phyloP scores from a whole-genome alignment of 2,888 invertebrate species.

The Lasioglossum lativentre region DNA sequence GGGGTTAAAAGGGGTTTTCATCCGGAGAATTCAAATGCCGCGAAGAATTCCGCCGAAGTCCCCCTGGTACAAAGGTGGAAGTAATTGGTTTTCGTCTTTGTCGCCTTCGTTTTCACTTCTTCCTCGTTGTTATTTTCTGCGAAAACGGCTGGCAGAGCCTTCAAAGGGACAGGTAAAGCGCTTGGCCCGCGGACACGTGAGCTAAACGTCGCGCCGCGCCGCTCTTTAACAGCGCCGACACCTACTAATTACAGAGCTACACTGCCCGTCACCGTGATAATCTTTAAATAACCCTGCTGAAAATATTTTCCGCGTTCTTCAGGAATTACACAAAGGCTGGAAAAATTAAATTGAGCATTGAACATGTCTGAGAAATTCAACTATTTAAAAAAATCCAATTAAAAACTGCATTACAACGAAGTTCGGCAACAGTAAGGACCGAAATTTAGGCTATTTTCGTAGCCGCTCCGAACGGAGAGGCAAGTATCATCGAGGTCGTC shows the following conservation, averaged over 20 bases:
- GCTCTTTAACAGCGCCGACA: conserved; percentile 22
- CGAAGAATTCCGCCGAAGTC: background rate
- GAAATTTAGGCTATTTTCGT: background rate
- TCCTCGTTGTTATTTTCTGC: conserved; percentile 4
- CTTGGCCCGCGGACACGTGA: conserved; percentile 18
- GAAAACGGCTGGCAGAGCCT: conserved; percentile 3
- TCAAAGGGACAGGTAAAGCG: conserved; percentile 6
- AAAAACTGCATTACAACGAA: no score
- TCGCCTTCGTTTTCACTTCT: conserved; percentile 30
- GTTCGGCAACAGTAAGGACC: background rate
- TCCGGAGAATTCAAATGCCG: background rate
- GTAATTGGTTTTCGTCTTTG: conserved; percentile 55
- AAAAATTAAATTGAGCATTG: no score
- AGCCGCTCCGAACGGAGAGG: background rate
- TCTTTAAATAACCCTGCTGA: background rate
- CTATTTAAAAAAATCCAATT: no score
- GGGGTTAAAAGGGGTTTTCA: conserved; percentile 1
- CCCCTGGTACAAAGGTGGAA: conserved; percentile 18
- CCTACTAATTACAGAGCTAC: conserved; percentile 18
- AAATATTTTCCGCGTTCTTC: background rate
- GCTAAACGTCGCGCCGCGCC: background rate
- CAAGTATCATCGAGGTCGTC: background rate
- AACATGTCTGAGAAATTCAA: no score
- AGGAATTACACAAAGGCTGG: background rate
- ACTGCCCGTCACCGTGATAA: background rate